Conservation (phyloP, 2,113 vertebrate genomes). For the Labrus mixtus region DNA sequence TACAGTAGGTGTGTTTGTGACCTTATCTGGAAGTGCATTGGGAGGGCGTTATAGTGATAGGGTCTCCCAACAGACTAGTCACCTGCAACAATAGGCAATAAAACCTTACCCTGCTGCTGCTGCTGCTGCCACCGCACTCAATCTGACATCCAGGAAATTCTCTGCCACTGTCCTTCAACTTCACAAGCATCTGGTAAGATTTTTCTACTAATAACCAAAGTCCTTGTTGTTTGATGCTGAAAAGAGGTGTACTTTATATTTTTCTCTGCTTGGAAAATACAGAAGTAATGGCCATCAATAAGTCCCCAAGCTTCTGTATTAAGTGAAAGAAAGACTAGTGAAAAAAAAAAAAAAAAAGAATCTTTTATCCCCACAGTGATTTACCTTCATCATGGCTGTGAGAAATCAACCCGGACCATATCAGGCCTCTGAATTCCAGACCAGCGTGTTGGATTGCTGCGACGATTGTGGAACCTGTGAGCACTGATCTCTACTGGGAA, state of each 20-base stretch:
- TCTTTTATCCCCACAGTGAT: constrained; percentile 31
- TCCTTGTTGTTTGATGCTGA: constrained; percentile 6
- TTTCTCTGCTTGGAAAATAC: neutral
- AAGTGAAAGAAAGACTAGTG: neutral
- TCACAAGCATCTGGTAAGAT: constrained; percentile 48
- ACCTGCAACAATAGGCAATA: constrained; percentile 1
- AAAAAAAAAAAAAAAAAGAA: neutral
- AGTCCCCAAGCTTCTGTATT: no score
- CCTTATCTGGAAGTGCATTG: neutral
- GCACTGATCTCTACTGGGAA: constrained; percentile 16
- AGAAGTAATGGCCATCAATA: no score
- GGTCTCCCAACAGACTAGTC: neutral
- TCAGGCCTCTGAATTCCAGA: constrained; percentile 77
- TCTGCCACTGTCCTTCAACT: neutral
- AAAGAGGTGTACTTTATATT: neutral
- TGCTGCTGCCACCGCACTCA: neutral
- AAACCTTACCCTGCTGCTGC: neutral
- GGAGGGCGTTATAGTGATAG: neutral
- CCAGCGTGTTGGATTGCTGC: constrained; percentile 55
- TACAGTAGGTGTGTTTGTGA: neutral
- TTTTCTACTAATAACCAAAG: neutral
- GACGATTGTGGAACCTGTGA: constrained; percentile 77
- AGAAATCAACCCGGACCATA: constrained; percentile 42
- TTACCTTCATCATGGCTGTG: constrained; percentile 68
- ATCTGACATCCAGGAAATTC: neutral